Evolutionary conservation across 2,113 vertebrate genomes (phyloP), one percentile per base, ranked within the genome.

Genomic region (Gymnarchus niloticus): DNA sequence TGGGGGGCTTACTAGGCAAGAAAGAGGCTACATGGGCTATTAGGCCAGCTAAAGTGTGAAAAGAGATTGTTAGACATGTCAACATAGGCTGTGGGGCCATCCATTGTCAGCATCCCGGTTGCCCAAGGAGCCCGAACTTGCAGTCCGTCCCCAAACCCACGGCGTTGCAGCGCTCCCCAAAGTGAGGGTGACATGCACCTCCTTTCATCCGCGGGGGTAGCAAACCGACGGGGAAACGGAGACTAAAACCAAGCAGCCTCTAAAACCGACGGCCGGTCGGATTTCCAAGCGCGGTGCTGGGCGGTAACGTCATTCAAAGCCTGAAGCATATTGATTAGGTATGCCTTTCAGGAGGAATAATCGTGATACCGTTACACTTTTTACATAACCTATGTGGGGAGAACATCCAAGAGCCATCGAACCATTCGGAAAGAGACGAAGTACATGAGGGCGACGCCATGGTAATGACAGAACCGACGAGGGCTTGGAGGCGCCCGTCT

Each of bases 141-240:
- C n/a, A n/a, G n/a, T n/a, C n/a, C n/a, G n/a, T n/a, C n/a, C n/a
- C n/a, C n/a, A n/a, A n/a, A n/a, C n/a, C n/a, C n/a, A n/a, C n/a
- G n/a, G n/a, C n/a, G n/a, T 65, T 65, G 10, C 59, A 33, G 59
- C 21, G 37, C 17, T 44, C 69, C 8, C 19, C 69, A 76, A 76
- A 76, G 69, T 78, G 37, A 7, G 19, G 41, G 44, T 6, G 5
- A n/a, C 49, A 6, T 54, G 17, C 78, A 88, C 87, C 83, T 81
- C 56, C 52, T 51, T 73, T 73, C 88, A 41, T 85, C 86, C 88
- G 86, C 78, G 87, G 88, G 1, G 81, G 84, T 56, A 33, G 28
- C 48, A 85, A 69, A 41, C 80, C n/a, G 6, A 37, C 51, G 12
- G n/a, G 28, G 80, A 54, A 82, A 56, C 19, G 4, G 28, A 73